A percentile compares a stretch with the other conserved stretches of the same genome.
Evolutionary conservation across 2,888 invertebrate species (phyloP).

Genomic region (Pachymerium ferrugineum): DNA sequence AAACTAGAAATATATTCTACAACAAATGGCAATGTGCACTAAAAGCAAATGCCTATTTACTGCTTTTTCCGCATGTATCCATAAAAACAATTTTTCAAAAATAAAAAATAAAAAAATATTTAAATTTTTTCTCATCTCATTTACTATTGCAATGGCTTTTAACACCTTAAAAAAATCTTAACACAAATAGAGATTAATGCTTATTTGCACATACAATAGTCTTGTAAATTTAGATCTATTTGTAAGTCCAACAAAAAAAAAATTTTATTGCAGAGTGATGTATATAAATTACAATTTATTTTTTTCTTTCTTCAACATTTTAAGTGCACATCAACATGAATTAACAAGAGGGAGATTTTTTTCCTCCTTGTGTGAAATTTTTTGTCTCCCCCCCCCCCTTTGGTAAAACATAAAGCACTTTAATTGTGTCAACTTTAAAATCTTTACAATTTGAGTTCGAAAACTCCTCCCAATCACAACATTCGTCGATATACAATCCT

Average conservation of each 20-base stretch:
- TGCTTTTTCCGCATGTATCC: background rate
- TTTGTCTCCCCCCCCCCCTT: too few species aligned
- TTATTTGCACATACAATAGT: background rate
- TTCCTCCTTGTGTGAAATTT: too few species aligned
- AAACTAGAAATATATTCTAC: background rate
- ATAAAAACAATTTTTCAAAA: background rate
- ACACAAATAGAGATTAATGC: background rate
- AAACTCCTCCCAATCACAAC: conserved; percentile 15
- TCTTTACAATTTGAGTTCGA: background rate
- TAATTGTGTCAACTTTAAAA: background rate
- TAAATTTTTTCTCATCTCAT: background rate
- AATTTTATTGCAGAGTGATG: conserved; percentile 1
- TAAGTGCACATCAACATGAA: conserved; percentile 21
- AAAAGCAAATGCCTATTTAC: conserved; percentile 8
- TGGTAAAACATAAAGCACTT: background rate
- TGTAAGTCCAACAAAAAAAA: background rate
- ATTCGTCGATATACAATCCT: conserved; percentile 7
- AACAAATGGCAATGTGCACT: conserved; percentile 18
- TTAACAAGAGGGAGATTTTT: too few species aligned
- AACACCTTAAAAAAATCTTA: background rate
- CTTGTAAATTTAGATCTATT: conserved; percentile 3
- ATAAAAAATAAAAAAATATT: too few species aligned
- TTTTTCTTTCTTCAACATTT: background rate
- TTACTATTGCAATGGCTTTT: conserved; percentile 10
- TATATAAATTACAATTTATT: conserved; percentile 15